Evolutionary conservation across 2,888 invertebrate genomes (phyloP).

Genomic region (Rhagonycha lutea): DNA sequence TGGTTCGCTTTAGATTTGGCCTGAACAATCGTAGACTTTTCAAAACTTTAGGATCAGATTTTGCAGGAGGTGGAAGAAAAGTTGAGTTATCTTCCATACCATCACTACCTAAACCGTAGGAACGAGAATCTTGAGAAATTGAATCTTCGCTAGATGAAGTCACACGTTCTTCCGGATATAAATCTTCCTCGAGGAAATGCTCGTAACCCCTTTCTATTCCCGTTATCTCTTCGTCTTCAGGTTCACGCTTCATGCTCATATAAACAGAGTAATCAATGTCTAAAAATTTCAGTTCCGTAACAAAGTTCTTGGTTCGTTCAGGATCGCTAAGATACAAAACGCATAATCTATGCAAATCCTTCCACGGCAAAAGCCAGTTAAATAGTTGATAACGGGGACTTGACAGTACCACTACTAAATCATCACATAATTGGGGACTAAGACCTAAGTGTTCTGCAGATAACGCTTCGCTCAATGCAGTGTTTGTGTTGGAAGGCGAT

Average conservation of each 20-base stretch:
- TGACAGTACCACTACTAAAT: slow-evolving; percentile 70
- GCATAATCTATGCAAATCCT: slow-evolving; percentile 61
- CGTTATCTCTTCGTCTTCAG: slow-evolving; percentile 47
- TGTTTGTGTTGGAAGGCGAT: slow-evolving; percentile 46
- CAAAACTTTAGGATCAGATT: slow-evolving; percentile 58
- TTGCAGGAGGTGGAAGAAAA: slow-evolving; percentile 35
- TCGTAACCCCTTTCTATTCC: slow-evolving; percentile 48
- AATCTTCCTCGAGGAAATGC: slow-evolving; percentile 42
- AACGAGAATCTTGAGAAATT: slow-evolving; percentile 57
- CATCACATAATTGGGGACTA: slow-evolving; percentile 68
- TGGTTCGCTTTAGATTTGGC: slow-evolving; percentile 48
- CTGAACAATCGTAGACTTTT: slow-evolving; percentile 60
- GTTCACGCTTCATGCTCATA: slow-evolving; percentile 60
- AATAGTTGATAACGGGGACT: slow-evolving; percentile 73
- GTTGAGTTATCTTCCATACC: slow-evolving; percentile 45
- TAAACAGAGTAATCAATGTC: slow-evolving; percentile 73
- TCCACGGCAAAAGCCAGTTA: slow-evolving; percentile 70
- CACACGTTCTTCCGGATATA: slow-evolving; percentile 40
- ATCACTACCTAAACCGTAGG: slow-evolving; percentile 56
- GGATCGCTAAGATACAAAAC: slow-evolving; percentile 61
- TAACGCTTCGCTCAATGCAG: slow-evolving; percentile 54
- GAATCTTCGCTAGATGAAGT: slow-evolving; percentile 54
- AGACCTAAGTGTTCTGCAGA: slow-evolving; percentile 68
- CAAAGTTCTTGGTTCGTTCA: slow-evolving; percentile 65
- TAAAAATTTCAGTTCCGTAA: slow-evolving; percentile 74